phyloP scores from a whole-genome alignment of 2,113 vertebrate genomes.

The Fulica atra region DNA sequence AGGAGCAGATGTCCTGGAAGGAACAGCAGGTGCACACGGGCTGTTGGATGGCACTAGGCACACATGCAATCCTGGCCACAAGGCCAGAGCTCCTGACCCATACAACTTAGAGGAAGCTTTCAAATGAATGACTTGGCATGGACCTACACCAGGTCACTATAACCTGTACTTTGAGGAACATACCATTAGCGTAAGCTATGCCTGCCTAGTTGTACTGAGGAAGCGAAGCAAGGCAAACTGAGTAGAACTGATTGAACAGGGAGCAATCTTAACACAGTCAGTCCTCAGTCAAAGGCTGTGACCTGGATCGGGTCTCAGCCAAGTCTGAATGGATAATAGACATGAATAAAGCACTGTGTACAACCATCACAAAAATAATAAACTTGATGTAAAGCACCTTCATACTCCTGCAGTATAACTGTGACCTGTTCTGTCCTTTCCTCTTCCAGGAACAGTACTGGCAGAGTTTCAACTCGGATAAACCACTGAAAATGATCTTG shows the following conservation, averaged over 20 bases:
- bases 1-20: neutral
- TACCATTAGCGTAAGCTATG: neutral
- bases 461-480: neutral
- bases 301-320: neutral
- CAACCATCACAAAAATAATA: neutral
- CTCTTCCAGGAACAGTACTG: neutral
- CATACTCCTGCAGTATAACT: neutral
- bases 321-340: neutral
- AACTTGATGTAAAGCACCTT: neutral
- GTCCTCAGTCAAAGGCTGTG: neutral
- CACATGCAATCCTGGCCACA: neutral
- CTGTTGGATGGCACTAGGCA: neutral
- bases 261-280: neutral
- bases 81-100: neutral
- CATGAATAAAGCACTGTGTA: neutral
- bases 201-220: neutral
- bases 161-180: neutral
- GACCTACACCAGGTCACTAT: neutral
- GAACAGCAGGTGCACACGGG: neutral
- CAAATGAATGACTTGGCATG: neutral
- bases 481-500: neutral
- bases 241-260: neutral
- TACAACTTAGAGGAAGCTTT: neutral
- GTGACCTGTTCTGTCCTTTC: neutral
- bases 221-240: neutral